Evolutionary conservation across 2,888 invertebrate genomes (phyloP), one percentile per base, ranked within the genome.

Genomic region (Cheilosia scutellata): DNA sequence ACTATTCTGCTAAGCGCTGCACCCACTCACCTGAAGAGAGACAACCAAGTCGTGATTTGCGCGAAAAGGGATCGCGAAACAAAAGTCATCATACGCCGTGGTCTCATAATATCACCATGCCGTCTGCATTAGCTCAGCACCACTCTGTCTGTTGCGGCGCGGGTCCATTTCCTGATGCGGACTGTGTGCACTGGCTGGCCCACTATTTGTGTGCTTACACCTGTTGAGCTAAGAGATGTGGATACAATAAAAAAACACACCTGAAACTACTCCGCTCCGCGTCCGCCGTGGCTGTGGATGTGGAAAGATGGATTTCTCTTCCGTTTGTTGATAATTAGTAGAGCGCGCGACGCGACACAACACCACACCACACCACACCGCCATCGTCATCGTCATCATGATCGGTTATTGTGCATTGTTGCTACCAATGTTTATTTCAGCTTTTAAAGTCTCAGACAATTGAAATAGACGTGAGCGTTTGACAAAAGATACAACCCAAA

Each of bases 321-420:
- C 71, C 65, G 70, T 84, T 71, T 80, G 70, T 66, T 84, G 71
- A 80, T 84, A 84, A 84, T 84, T 84, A 84, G 84, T 84, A 84
- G 80, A 84, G 84, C 84, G 84, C 75, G 84, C 75, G 80, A 71
- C 65, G 74, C 70, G 66, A 84, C 65, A 57, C 80, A 66, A 80
- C 71, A 75, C 74, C 57, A 51, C 47, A 72, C 60, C 62, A 20
- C 51, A n/a, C 33, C 29, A 20, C 40, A 47, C 44, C 58, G 68
- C 27, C 42, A 27, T n/a, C 58, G 58, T 31, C 44, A 9, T 4
- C 37, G 4, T 11, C 37, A 9, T 4, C 37, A 3, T 11, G 11
- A 44, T 53, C 29, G 37, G 29, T 60, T 55, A 42, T 40, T 66
- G 65, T 72, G 68, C 68, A 83, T 83, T 83, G 78, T 83, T 40